These are phyloP conservation scores for Periophthalmus modestus DNA, from an alignment of 2,113 vertebrate genomes.

Conservation along the genomic window DNA sequence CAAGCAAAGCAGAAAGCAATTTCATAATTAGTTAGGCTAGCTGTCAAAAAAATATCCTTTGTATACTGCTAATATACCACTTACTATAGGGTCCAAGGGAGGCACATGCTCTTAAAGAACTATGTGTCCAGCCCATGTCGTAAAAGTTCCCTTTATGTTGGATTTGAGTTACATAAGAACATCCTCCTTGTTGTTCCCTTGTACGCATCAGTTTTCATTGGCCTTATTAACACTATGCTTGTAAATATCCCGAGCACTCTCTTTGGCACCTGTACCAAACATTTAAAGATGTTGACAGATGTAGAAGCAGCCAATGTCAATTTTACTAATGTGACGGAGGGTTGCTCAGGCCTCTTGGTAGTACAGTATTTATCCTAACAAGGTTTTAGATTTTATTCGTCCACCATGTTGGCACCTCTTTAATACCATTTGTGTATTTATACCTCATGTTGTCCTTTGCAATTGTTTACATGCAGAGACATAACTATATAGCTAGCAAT, in stretches of 20 bases:
- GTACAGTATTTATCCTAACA: not conserved
- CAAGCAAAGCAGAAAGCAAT: conserved; percentile 1
- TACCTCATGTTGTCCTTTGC: no score
- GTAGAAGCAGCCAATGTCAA: not conserved
- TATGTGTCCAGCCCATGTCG: conserved; percentile 20
- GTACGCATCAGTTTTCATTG: not conserved
- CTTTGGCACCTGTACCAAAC: not conserved
- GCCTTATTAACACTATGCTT: not conserved
- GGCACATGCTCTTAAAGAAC: conserved; percentile 22
- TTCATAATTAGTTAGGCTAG: not conserved
- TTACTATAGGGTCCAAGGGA: not conserved
- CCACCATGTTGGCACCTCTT: conserved; percentile 6
- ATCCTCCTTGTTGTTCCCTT: not conserved
- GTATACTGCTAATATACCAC: not conserved
- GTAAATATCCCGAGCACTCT: conserved; percentile 3
- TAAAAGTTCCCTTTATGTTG: conserved; percentile 33
- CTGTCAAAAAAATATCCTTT: not conserved
- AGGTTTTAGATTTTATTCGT: not conserved
- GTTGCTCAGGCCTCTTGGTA: not conserved
- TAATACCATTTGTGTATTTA: no score
- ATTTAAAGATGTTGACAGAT: conserved; percentile 12
- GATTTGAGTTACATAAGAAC: conserved; percentile 38
- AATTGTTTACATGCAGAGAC: no score
- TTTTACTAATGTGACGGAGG: not conserved
- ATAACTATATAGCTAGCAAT: no score